These are phyloP conservation scores for Phylloscopus trochiloides DNA, from an alignment of 2,113 vertebrate species.

Conservation along the genomic window DNA sequence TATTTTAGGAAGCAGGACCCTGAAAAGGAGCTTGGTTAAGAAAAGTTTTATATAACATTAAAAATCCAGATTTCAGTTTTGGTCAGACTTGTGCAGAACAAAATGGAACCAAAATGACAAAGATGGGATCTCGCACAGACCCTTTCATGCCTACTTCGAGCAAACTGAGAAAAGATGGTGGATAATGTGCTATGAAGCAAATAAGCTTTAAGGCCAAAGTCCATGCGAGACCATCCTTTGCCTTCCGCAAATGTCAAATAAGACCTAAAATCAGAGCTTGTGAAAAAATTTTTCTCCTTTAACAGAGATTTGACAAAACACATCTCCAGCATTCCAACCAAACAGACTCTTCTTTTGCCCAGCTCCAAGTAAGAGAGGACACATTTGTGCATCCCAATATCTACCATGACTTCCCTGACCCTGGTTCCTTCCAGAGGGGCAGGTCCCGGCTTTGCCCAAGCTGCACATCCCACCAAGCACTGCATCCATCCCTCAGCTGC, in stretches of 20 bases:
- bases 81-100: neutral
- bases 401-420: accelerated
- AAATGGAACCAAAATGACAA: neutral
- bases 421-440: neutral
- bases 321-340: neutral
- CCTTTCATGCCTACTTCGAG: neutral
- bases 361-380: neutral
- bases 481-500: neutral
- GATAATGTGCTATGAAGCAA: accelerated
- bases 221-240: neutral
- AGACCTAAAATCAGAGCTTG: neutral
- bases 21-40: neutral
- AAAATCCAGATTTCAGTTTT: neutral
- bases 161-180: neutral
- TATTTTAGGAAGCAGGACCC: neutral
- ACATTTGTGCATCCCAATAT: accelerated
- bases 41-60: neutral
- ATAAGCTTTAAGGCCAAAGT: neutral
- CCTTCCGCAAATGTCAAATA: neutral
- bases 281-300: neutral
- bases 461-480: neutral
- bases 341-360: neutral
- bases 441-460: neutral
- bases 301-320: neutral
- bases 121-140: neutral